Evolutionary conservation across 2,113 vertebrate species (phyloP), one percentile per base, ranked within the genome.

Genomic region (Synodontis membranacea): DNA sequence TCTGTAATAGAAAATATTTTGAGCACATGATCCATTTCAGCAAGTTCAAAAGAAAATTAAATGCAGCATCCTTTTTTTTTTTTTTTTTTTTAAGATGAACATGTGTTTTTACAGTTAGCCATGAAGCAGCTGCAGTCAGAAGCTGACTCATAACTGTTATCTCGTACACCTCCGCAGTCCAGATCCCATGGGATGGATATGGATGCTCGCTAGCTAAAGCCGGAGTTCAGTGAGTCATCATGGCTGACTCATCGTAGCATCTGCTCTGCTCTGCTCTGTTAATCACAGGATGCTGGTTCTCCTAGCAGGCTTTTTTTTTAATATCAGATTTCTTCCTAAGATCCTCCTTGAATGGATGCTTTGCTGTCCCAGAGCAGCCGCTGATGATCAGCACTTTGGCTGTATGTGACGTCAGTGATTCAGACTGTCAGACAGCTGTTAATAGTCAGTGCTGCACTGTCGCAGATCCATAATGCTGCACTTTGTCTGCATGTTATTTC

Each of bases 221-320:
- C 12, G 64, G 31, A 50, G 80, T 74, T 83, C 31, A 86, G 78
- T 82, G 88, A 89, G 88, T 85, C 86, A 85, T 85, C 79, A 87
- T 6, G 19, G 79, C 70, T 87, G 88, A 85, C 86, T 89, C 88
- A 44, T 44, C 44, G 15, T 42, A 80, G 72, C 76, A 9, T 85
- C 70, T 85, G 82, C 72, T 85, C 15, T 85, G 82, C 72, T 85
- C 15, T n/a, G 9, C 48, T 70, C 46, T 1, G 37, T 68, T 86
- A 80, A 58, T 80, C 79, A 82, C 79, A 28, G 64, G n/a, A 50
- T 58, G 39, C 50, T 82, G 37, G 42, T 74, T 72, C 66, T 68
- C 25, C 10, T 28, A 1, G 4, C 52, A 52, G 19, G 10, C 75
- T 60, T 76, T 34, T 80, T 80, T 54, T 14, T 31, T n/a, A 1